Conservation (phyloP, 2,888 invertebrate genomes). For the Drosophila emarginata region DNA sequence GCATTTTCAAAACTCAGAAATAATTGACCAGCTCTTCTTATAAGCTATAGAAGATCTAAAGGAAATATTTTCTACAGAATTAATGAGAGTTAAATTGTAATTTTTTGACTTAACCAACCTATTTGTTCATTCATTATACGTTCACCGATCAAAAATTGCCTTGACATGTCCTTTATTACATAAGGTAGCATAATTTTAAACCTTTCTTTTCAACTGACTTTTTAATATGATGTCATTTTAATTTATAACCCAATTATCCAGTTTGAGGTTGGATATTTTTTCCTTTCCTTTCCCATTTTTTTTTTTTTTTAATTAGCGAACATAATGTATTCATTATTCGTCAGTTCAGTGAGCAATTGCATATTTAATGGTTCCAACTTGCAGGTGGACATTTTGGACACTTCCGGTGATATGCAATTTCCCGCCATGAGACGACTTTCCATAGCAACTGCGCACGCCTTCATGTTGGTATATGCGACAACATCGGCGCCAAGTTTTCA, state of each 20-base stretch:
- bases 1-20: no score
- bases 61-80: no score
- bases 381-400: slow-evolving; percentile 90
- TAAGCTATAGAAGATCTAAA: no score
- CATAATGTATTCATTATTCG: slow-evolving; percentile 23
- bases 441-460: slow-evolving; percentile 94
- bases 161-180: no score
- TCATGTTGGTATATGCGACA: slow-evolving; percentile 92
- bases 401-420: slow-evolving; percentile 93
- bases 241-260: neutral
- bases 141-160: no score
- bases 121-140: no score
- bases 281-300: neutral
- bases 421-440: slow-evolving; percentile 94
- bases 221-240: neutral
- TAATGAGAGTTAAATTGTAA: no score
- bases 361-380: slow-evolving; percentile 41
- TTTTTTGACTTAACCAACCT: no score
- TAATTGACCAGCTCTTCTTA: no score
- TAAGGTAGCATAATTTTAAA: no score
- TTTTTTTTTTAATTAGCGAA: neutral
- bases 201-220: no score
- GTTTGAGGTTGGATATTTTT: neutral
- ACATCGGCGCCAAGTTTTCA: slow-evolving; percentile 89
- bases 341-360: slow-evolving; percentile 19